These are phyloP conservation scores for Macrotrachela quadricornifera DNA, from an alignment of 1,140 invertebrate genomes.

Conservation along the genomic window DNA sequence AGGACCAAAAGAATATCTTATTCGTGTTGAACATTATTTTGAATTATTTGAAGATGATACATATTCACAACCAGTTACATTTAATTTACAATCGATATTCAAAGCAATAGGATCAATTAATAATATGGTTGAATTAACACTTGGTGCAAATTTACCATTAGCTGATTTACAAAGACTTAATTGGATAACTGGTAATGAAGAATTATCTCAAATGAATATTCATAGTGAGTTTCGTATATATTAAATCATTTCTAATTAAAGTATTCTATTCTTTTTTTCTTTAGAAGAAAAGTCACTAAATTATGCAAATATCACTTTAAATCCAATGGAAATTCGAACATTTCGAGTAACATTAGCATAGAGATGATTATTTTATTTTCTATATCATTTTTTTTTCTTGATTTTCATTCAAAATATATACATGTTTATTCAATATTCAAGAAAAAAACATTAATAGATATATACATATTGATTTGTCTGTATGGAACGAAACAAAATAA, in stretches of 20 bases:
- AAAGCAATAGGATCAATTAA: neutral
- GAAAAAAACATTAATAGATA: too few species aligned
- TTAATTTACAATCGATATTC: too few species aligned
- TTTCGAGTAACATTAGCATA: too few species aligned
- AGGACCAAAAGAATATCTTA: conserved; percentile 34
- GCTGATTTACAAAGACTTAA: neutral
- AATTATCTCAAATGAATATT: neutral
- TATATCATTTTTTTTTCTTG: too few species aligned
- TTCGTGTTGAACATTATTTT: conserved; percentile 61
- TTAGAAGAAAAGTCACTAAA: too few species aligned
- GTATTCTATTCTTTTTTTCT: too few species aligned
- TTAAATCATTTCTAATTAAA: too few species aligned
- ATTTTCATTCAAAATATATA: too few species aligned
- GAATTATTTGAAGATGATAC: conserved; percentile 44
- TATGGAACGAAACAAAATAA: too few species aligned
- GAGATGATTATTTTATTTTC: neutral
- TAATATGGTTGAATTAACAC: neutral
- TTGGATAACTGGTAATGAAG: neutral
- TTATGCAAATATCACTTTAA: neutral
- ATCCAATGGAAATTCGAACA: conserved; percentile 9
- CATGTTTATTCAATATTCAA: too few species aligned
- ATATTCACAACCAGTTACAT: conserved; percentile 35
- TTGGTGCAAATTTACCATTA: neutral
- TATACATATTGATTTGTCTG: too few species aligned
- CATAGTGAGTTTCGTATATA: too few species aligned